Conservation (phyloP, 1,140 invertebrate species). For the Pemphigus obesinymphae region DNA sequence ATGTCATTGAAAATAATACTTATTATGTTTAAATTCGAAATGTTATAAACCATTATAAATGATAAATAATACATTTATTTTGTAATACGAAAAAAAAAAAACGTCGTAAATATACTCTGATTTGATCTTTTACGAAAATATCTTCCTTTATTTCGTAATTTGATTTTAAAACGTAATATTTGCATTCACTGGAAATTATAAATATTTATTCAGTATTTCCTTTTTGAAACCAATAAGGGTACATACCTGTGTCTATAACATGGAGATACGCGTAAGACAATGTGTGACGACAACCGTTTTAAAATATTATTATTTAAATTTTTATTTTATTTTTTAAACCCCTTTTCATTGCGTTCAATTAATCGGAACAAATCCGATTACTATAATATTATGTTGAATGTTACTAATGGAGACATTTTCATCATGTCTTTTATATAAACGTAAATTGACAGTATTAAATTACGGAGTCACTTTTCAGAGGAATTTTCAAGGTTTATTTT, state of each 20-base stretch:
- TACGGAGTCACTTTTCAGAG: not conserved
- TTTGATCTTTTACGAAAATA: not conserved
- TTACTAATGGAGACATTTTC: not conserved
- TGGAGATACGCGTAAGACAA: too few relatives aligned
- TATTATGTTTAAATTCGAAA: too few relatives aligned
- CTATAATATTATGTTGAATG: not conserved
- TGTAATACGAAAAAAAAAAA: not conserved
- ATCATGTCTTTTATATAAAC: not conserved
- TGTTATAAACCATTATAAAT: too few relatives aligned
- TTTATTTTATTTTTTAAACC: not conserved
- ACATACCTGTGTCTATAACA: not conserved
- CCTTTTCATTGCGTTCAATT: not conserved
- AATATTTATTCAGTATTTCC: not conserved
- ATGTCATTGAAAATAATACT: too few relatives aligned
- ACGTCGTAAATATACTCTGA: not conserved
- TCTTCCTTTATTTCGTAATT: not conserved
- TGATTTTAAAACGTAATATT: not conserved
- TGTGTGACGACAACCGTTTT: too few relatives aligned
- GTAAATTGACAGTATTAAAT: not conserved
- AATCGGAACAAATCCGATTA: slow-evolving; percentile 14
- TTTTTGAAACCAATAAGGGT: not conserved
- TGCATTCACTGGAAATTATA: not conserved
- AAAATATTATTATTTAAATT: not conserved
- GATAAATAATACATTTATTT: too few relatives aligned
- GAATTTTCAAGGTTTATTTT: not conserved